Percentiles rank a stretch among this genome's conserved stretches.
phyloP scores from a whole-genome alignment of 2,888 invertebrate species.

The Maniola hyperantus region DNA sequence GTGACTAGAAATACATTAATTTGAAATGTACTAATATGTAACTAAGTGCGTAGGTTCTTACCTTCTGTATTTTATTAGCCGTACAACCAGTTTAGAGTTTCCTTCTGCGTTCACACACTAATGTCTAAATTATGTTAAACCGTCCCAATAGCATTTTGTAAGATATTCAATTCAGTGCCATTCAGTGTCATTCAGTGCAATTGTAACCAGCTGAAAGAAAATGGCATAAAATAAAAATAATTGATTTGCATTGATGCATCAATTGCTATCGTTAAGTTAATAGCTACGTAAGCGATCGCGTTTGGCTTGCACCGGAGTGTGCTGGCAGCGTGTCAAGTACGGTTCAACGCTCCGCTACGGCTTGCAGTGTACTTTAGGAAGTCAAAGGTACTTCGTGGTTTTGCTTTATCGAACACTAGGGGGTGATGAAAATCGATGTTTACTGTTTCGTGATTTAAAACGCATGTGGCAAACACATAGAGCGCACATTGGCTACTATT shows the following conservation, averaged over 20 bases:
- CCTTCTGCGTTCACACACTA: too few species aligned
- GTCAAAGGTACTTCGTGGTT: slow-evolving; percentile 30
- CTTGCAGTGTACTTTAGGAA: slow-evolving; percentile 29
- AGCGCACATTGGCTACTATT: too few species aligned
- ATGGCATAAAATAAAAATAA: not conserved
- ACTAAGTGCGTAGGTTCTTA: too few species aligned
- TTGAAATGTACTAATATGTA: too few species aligned
- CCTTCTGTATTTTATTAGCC: too few species aligned
- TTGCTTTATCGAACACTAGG: slow-evolving; percentile 14
- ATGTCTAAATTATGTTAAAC: too few species aligned
- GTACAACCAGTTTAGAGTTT: too few species aligned
- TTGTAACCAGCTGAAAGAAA: not conserved
- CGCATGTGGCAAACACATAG: not conserved
- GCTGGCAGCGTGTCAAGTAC: slow-evolving; percentile 40
- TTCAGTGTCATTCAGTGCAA: too few species aligned
- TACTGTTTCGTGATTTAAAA: too few species aligned
- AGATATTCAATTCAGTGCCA: too few species aligned
- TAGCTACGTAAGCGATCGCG: slow-evolving; percentile 14
- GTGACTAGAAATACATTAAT: too few species aligned
- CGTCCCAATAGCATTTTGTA: too few species aligned
- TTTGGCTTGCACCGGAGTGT: slow-evolving; percentile 8
- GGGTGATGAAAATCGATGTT: slow-evolving; percentile 1
- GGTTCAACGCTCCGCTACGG: slow-evolving; percentile 37
- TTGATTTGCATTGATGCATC: not conserved
- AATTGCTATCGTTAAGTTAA: slow-evolving; percentile 17